Evolutionary conservation across 2,888 invertebrate genomes (phyloP), one percentile per base, ranked within the genome.

Genomic region (Ophioninae sp.): DNA sequence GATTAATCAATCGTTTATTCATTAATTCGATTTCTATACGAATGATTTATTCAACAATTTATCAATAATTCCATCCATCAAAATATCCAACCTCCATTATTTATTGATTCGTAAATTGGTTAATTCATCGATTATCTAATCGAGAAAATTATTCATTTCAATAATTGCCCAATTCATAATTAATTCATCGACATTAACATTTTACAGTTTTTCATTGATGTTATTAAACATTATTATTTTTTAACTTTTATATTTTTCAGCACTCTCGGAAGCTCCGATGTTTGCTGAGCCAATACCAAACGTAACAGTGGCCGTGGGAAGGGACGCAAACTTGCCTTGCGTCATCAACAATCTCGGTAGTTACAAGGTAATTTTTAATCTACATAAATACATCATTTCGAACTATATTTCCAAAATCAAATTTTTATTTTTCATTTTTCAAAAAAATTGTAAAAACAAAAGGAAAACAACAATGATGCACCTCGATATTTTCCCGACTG

Each of bases 251-350:
- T 56, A 89, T 90, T 88, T 94, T 94, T 79, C 95, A 97, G 97
- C 97, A 84, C 94, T 97, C 93, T 97, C 97, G 88, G 97, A 97
- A 92, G 96, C 96, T 90, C 98, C 98, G 23, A 95, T 96, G 90
- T 98, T 98, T 92, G 95, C 97, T 50, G 98, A 97, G 93, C 97
- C 97, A 75, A 98, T 98, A 89, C 97, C 97, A 70, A 98, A 98
- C 93, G 97, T 98, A 89, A 98, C 98, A 21, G 97, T 98, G 87
- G 97, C 98, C 70, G 95, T 98, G 77, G 98, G 98, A 87, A 94
- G 98, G 88, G 98, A 98, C 93, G 98, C 97, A 87, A 97, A 96
- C 92, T 94, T 98, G 88, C 97, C 97, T 20, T 98, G 98, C 92
- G 97, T 97, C 86, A 97, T 98, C 83, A 97, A 98, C 91, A 97